Conservation (phyloP, 2,888 invertebrate genomes). For the Mamestra brassicae region DNA sequence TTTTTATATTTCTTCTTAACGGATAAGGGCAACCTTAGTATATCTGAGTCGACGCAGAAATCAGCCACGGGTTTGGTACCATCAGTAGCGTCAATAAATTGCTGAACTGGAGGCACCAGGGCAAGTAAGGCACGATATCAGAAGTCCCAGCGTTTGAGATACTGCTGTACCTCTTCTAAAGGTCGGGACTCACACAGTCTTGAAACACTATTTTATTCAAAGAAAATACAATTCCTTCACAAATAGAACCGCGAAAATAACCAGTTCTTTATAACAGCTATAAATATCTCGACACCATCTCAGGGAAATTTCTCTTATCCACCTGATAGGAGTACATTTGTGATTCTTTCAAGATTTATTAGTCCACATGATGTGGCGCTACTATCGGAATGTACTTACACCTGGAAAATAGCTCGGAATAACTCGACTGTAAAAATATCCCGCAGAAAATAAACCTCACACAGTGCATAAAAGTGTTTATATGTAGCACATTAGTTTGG, state of each 20-base stretch:
- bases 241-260: not conserved
- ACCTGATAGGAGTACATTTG: constrained; percentile 27
- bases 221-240: not conserved
- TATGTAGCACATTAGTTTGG: constrained; percentile 33
- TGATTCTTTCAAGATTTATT: constrained; percentile 43
- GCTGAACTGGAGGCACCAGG: too few species aligned
- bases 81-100: too few species aligned
- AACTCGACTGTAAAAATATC: constrained; percentile 25
- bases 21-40: too few species aligned
- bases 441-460: constrained; percentile 20
- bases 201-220: constrained; percentile 1
- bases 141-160: too few species aligned
- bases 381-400: constrained; percentile 33
- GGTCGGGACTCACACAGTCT: too few species aligned
- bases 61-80: too few species aligned
- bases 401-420: constrained; percentile 37
- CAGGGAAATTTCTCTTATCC: constrained; percentile 17
- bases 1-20: too few species aligned
- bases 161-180: too few species aligned
- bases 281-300: constrained; percentile 18
- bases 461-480: constrained; percentile 29
- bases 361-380: constrained; percentile 14
- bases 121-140: too few species aligned
- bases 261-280: constrained; percentile 4
- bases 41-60: not conserved